A percentile compares a stretch with the other conserved stretches of the same genome.
Evolutionary conservation across 37 sponge, comb jelly and placozoan genomes (phyloP).

Genomic region (Agelas oroides): DNA sequence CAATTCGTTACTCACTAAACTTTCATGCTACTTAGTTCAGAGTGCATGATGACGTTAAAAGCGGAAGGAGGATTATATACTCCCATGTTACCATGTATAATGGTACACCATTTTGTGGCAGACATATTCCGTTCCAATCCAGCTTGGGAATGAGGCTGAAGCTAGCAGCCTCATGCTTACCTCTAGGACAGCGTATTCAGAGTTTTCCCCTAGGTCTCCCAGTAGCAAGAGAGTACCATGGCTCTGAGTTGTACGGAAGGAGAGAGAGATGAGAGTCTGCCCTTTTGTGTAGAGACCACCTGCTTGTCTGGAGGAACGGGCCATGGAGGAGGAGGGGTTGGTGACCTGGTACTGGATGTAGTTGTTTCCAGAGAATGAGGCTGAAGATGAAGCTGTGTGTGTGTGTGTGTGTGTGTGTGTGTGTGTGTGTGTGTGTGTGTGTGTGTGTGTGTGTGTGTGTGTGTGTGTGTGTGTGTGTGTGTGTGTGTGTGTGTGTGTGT

Average conservation of each 20-base stretch:
- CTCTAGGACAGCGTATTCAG: slow-evolving; percentile 55
- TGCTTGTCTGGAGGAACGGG: neutral
- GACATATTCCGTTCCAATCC: too few species aligned
- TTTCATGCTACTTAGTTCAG: too few species aligned
- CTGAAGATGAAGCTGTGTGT: slow-evolving; percentile 36
- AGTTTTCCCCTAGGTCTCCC: slow-evolving; percentile 1
- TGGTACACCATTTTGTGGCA: too few species aligned
- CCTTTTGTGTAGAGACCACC: slow-evolving; percentile 29
- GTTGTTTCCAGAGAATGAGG: slow-evolving; percentile 55
- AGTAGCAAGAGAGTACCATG: slow-evolving; percentile 56
- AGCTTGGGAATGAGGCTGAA: neutral
- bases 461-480: slow-evolving; percentile 1
- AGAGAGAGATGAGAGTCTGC: slow-evolving; percentile 30
- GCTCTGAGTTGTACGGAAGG: slow-evolving; percentile 18
- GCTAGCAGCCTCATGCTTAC: slow-evolving; percentile 1
- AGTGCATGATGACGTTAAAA: too few species aligned
- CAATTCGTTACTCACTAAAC: too few species aligned
- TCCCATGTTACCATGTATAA: too few species aligned
- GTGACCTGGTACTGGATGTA: slow-evolving; percentile 45
- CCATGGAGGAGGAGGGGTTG: neutral
- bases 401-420: neutral
- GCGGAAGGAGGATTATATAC: too few species aligned
- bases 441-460: neutral
- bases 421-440: neutral
- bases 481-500: neutral